Evolutionary conservation across 2,888 invertebrate species (phyloP), one percentile per base, ranked within the genome.

Genomic region (Silvanus unidentatus): DNA sequence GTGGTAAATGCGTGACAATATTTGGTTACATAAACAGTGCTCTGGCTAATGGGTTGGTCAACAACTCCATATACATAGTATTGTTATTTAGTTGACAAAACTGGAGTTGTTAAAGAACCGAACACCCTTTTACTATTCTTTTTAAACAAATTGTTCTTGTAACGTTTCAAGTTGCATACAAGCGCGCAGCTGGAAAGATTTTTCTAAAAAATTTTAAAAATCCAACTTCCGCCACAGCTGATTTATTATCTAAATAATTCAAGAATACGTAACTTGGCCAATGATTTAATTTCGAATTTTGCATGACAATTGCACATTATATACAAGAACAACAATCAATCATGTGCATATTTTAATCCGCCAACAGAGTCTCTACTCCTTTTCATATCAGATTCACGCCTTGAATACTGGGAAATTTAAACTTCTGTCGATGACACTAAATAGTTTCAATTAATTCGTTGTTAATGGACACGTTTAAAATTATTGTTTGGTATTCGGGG

Each of bases 371-470:
- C n/a, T 32, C 3, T 32, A 32, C n/a, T 32, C 32, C 32, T 32
- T 32, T n/a, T 32, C 3, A 32, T 12, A 32, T 32, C 32, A 32
- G 32, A 32, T 5, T 32, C 32, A 32, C 32, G 32, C 32, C 32
- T 32, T 12, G 5, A 32, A 32, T 12, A 32, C 3, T 32, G n/a
- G n/a, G 13, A 48, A 56, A 43, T 60, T 62, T 60, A 63, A 62
- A 62, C 50, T 59, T 54, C 64, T 64, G 64, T 43, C 40, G 57
- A 43, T 64, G 64, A 64, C 64, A 57, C 57, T 62, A 60, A 61
- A 61, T 61, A 61, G 63, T 64, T 32, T 32, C 32, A 32, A 32
- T 32, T 32, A 32, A 32, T 12, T 32, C 32, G 3, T 32, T 8
- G 32, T 32, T 32, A n/a, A 32, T 32, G 22, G 22, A 8, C 22